A percentile compares a stretch with the other conserved stretches of the same genome.
Evolutionary conservation across 2,797 vertebrate species (phyloP).

Genomic region (Eulemur coronatus): DNA sequence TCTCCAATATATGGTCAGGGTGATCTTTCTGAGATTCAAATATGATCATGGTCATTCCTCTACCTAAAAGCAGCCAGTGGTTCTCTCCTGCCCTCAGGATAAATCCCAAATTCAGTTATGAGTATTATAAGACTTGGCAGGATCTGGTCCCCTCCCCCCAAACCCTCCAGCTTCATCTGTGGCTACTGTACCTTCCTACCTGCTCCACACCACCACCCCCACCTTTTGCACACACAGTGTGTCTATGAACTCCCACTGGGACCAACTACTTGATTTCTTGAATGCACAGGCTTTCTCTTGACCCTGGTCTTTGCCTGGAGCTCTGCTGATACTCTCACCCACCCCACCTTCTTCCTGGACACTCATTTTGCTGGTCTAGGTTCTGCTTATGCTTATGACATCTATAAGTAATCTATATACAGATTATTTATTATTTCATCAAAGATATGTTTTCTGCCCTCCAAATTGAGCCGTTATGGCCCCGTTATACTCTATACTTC

Average conservation of each 20-base stretch:
- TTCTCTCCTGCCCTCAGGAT: neutral
- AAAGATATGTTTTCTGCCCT: neutral
- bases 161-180: neutral
- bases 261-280: neutral
- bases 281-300: neutral
- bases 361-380: neutral
- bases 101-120: neutral
- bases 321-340: neutral
- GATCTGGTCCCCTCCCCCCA: neutral
- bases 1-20: neutral
- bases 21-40: neutral
- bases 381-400: neutral
- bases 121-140: neutral
- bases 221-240: neutral
- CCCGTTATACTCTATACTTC: neutral
- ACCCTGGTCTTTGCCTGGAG: neutral
- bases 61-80: neutral
- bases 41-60: neutral
- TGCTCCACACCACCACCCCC: neutral
- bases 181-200: neutral
- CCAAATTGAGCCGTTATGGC: neutral
- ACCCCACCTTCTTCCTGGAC: neutral
- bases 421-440: neutral
- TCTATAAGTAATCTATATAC: neutral
- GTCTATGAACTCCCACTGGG: neutral